phyloP scores from a whole-genome alignment of 23 tunicate species.

The Styela plicata region DNA sequence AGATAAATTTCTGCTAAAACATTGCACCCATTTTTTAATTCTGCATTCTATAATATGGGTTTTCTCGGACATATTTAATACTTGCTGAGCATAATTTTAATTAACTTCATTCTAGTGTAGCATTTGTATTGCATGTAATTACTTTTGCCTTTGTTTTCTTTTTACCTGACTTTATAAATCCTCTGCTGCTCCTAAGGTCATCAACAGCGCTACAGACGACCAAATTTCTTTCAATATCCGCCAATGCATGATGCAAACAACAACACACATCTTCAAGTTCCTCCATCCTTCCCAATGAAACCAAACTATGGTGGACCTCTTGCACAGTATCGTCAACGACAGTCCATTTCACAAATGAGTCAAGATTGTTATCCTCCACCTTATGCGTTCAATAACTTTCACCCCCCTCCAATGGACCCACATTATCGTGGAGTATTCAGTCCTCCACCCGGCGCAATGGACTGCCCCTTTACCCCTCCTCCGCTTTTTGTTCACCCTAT shows the following conservation, averaged over 20 bases:
- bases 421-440: background rate
- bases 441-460: background rate
- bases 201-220: background rate
- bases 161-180: background rate
- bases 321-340: slow-evolving; percentile 10
- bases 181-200: background rate
- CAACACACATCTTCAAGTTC: background rate
- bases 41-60: too few relatives aligned
- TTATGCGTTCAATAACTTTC: background rate
- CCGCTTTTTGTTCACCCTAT: slow-evolving; percentile 10
- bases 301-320: background rate
- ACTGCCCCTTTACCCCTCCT: background rate
- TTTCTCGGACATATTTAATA: too few relatives aligned
- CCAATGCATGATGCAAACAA: background rate
- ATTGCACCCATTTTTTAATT: too few relatives aligned
- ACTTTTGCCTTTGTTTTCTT: too few relatives aligned
- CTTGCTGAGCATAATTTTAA: too few relatives aligned
- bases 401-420: slow-evolving; percentile 4
- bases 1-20: too few relatives aligned
- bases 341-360: background rate
- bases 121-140: slow-evolving; percentile 5
- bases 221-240: slow-evolving; percentile 2
- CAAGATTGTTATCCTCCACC: background rate
- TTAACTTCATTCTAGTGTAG: too few relatives aligned
- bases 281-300: background rate